These are phyloP conservation scores for Camelus dromedarius DNA, from an alignment of 2,113 vertebrate species.

Conservation along the genomic window DNA sequence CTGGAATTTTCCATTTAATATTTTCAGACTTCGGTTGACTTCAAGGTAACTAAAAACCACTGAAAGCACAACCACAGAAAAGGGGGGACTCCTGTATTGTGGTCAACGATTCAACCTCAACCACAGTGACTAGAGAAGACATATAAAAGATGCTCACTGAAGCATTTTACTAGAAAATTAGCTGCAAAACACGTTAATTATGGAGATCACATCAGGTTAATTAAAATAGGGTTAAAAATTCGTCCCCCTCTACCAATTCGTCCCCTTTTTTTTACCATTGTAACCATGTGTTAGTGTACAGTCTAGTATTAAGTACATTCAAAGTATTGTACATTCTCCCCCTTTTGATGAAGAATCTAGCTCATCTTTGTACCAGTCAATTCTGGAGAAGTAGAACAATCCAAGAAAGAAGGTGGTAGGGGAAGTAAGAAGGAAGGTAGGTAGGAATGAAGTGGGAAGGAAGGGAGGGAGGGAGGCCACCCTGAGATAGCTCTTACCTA, in stretches of 20 bases:
- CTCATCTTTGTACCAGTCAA: not conserved
- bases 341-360: not conserved
- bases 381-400: not conserved
- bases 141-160: not conserved
- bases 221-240: constrained; percentile 42
- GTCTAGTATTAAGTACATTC: not conserved
- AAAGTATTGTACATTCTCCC: not conserved
- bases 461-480: not conserved
- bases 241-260: not conserved
- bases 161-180: constrained; percentile 23
- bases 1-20: not conserved
- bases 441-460: not conserved
- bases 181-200: not conserved
- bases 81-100: not conserved
- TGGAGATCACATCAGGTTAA: not conserved
- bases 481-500: not conserved
- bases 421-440: not conserved
- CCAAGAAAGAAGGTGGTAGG: not conserved
- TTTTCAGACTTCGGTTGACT: not conserved
- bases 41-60: not conserved
- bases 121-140: not conserved
- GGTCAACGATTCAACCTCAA: not conserved
- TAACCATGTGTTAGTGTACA: not conserved
- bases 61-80: not conserved
- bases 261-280: not conserved